Percentiles rank a stretch among this genome's conserved stretches.
phyloP scores from a whole-genome alignment of 1,140 invertebrate genomes.

The Melanaphis sacchari region DNA sequence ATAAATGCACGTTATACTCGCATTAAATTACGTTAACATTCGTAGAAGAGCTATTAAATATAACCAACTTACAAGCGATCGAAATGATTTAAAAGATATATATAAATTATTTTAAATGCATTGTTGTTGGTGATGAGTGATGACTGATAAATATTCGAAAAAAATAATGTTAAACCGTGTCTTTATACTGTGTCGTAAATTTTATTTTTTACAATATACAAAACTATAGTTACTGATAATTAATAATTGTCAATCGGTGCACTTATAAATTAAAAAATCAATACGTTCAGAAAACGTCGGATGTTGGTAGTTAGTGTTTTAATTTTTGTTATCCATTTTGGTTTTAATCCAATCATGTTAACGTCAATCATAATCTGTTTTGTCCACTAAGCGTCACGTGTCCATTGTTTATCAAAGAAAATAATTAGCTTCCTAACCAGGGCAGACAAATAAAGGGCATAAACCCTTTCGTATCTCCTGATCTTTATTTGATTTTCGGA shows the following conservation, averaged over 20 bases:
- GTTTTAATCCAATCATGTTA: background rate
- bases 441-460: background rate
- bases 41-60: background rate
- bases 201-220: background rate
- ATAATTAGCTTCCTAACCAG: constrained; percentile 6
- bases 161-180: background rate
- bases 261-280: background rate
- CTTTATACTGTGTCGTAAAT: background rate
- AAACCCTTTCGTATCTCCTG: background rate
- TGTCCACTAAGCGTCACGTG: constrained; percentile 38
- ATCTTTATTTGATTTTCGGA: constrained; percentile 15
- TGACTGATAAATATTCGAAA: no score
- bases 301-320: background rate
- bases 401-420: constrained; percentile 27
- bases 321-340: background rate
- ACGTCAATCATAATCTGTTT: constrained; percentile 45
- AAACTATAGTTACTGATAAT: background rate
- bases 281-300: background rate
- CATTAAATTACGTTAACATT: background rate
- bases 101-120: background rate
- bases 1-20: background rate
- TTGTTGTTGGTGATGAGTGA: background rate
- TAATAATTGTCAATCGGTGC: background rate
- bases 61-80: background rate
- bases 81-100: background rate